Base-by-base conservation (phyloP, 1,140 invertebrate species). In the Amyelois transitella region DNA sequence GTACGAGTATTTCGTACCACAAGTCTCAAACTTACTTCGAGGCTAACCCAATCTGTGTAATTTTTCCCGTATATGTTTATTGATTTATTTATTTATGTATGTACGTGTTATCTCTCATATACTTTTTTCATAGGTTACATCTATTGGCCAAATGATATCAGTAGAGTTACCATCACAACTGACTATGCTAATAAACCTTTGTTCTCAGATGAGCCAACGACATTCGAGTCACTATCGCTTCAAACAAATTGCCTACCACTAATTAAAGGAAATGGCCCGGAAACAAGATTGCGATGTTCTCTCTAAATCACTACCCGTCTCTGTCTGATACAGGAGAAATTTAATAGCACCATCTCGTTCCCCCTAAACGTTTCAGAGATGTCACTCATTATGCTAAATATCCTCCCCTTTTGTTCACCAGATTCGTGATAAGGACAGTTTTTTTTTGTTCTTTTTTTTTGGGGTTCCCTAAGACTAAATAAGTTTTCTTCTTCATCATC, bases 311-410 rank as follows among this genome's bases (percentile, higher is more conserved):
- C 53, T 32, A 24, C 1, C 67, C 18, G 0, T 80, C 69, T 43
- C 67, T 20, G 18, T 79, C 66, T 25, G 5, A 43, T 60, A 5
- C 19, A 0, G 1, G 1, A 0, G 7, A 17, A 38, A 17, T 12
- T 17, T 0, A 2, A 59, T 77, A 61, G 20, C 6, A n/a, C 60
- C 43, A 28, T 86, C 82, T 32, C 71, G 18, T 22, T 86, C 67
- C 18, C 62, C 49, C 81, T 86, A 86, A 85, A 85, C 75, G 81
- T 73, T 81, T 64, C 59, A 68, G 69, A 75, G 75, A 75, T 75
- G 78, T 84, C 81, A 83, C 76, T 87, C 82, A 87, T 87, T 87
- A 86, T 87, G 84, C 82, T 83, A 87, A 87, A 81, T 87, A 87
- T 76, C 81, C 64, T 62, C 60, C 71, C 80, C 75, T 69, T 76